phyloP scores from a whole-genome alignment of 2,113 vertebrate genomes.

The Corvus hawaiiensis region DNA sequence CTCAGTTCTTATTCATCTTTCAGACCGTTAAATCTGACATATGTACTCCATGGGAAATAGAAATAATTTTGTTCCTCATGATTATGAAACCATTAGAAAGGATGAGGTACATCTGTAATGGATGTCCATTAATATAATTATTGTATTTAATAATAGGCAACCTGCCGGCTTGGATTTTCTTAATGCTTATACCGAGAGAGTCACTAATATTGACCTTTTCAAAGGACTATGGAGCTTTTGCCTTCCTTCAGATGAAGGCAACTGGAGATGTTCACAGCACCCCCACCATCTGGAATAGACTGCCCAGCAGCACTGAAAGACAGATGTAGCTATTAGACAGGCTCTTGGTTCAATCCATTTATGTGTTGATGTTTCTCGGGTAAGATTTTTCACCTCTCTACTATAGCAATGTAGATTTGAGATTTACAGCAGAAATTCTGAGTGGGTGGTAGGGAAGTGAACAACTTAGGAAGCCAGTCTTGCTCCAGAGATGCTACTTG shows the following conservation, averaged over 20 bases:
- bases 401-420: background rate
- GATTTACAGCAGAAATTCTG: background rate
- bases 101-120: background rate
- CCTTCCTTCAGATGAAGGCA: background rate
- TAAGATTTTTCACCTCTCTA: background rate
- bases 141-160: background rate
- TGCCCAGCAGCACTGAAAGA: background rate
- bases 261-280: background rate
- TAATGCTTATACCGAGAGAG: background rate
- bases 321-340: background rate
- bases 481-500: background rate
- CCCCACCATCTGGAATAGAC: background rate
- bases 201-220: background rate
- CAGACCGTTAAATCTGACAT: background rate
- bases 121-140: background rate
- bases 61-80: background rate
- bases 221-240: background rate
- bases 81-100: constrained; percentile 14
- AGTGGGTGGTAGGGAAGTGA: background rate
- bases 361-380: background rate
- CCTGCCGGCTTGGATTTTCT: background rate
- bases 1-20: constrained; percentile 1
- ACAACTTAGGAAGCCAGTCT: background rate
- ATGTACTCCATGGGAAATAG: background rate
- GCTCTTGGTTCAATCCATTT: background rate